Percentiles rank a stretch among this genome's conserved stretches.
phyloP scores from a whole-genome alignment of 2,797 vertebrate genomes.

The Myotis findleyi region DNA sequence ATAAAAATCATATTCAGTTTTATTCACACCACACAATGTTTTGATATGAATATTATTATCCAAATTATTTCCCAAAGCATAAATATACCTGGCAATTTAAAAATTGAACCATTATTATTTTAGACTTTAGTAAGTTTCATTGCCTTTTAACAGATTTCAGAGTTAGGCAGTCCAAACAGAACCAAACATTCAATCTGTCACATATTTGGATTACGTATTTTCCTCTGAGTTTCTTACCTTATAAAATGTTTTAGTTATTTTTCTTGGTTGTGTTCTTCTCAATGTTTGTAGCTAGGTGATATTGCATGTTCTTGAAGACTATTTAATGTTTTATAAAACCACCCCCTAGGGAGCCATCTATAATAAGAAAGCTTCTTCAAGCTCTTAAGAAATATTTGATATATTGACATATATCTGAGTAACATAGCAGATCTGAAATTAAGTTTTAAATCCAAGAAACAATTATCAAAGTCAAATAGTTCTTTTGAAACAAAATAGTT shows the following conservation, averaged over 20 bases:
- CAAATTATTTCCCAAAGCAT: neutral
- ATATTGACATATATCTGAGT: conserved; percentile 27
- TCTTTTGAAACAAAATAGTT: conserved; percentile 56
- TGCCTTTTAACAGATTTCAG: neutral
- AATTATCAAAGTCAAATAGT: conserved; percentile 27
- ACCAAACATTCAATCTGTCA: neutral
- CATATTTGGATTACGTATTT: neutral
- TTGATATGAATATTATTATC: neutral
- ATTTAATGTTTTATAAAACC: neutral
- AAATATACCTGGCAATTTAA: neutral
- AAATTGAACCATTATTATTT: neutral
- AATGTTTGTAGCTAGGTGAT: neutral
- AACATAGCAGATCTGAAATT: neutral
- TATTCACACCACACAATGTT: neutral
- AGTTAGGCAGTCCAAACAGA: neutral
- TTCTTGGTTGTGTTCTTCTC: neutral
- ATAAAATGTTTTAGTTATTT: neutral
- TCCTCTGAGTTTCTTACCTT: conserved; percentile 12
- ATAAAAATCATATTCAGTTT: neutral
- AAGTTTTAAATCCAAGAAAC: conserved; percentile 33
- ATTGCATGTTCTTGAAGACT: conserved; percentile 14
- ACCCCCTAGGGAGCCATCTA: neutral
- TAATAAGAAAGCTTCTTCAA: conserved; percentile 26
- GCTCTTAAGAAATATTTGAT: conserved; percentile 45
- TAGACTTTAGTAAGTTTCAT: neutral